phyloP scores from a whole-genome alignment of 2,113 vertebrate genomes.

The Silurus glanis region DNA sequence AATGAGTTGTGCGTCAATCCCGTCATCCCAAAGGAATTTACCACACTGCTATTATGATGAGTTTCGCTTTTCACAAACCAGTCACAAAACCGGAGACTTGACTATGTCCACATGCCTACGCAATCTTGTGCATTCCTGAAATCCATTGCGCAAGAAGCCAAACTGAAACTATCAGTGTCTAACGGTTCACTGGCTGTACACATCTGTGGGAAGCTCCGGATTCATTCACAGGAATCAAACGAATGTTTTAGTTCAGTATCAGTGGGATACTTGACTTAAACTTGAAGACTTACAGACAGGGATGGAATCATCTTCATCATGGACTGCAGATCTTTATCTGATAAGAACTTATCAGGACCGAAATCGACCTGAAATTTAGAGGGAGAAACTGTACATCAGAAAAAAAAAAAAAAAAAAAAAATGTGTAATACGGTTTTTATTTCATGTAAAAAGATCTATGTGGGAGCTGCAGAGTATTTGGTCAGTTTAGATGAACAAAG shows the following conservation, averaged over 20 bases:
- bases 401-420: no score
- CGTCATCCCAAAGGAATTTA: neutral
- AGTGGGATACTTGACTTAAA: neutral
- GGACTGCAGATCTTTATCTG: constrained; percentile 95
- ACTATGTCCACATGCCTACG: neutral
- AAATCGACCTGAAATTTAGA: constrained; percentile 83
- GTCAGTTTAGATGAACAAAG: no score
- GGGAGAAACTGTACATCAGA: constrained; percentile 1
- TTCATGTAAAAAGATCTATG: neutral
- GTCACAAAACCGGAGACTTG: neutral
- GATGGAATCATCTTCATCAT: constrained; percentile 87
- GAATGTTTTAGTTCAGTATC: neutral
- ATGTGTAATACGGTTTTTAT: neutral
- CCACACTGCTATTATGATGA: neutral
- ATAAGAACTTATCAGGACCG: constrained; percentile 93
- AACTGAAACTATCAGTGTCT: neutral
- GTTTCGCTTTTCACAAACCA: neutral
- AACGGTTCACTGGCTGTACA: neutral
- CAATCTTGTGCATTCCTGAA: neutral
- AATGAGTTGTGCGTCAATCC: neutral
- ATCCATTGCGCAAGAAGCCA: neutral
- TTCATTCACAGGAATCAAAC: neutral
- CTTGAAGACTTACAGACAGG: constrained; percentile 78
- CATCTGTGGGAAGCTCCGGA: neutral
- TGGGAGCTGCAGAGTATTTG: constrained; percentile 3